phyloP scores from a whole-genome alignment of 2,113 vertebrate species.

The Podarcis cretensis region DNA sequence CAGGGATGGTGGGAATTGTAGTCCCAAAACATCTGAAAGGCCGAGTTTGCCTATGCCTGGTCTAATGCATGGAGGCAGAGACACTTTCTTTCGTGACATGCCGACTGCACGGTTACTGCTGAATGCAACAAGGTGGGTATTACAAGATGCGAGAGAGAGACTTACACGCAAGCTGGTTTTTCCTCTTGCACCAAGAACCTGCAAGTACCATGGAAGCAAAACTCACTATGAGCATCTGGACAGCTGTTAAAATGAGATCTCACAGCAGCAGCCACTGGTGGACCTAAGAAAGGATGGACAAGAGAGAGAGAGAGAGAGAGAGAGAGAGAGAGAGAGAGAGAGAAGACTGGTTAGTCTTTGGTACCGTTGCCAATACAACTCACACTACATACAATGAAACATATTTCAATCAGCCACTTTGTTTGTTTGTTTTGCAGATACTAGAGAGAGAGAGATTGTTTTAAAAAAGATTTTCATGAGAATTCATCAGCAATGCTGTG shows the following conservation, averaged over 20 bases:
- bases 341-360: neutral
- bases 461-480: too few species aligned
- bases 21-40: too few species aligned
- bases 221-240: conserved; percentile 85
- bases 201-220: conserved; percentile 91
- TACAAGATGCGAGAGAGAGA: neutral
- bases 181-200: conserved; percentile 88
- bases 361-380: neutral
- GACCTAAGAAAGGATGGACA: conserved; percentile 65
- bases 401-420: too few species aligned
- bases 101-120: accelerated
- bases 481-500: too few species aligned
- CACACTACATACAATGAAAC: neutral
- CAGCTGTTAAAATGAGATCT: conserved; percentile 89
- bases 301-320: neutral
- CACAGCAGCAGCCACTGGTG: conserved; percentile 85
- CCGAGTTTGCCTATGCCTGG: neutral
- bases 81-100: neutral
- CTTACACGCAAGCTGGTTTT: conserved; percentile 89
- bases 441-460: too few species aligned
- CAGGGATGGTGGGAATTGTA: too few species aligned
- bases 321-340: too few species aligned
- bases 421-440: too few species aligned
- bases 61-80: neutral
- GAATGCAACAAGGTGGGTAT: neutral